phyloP scores from a whole-genome alignment of 2,888 invertebrate species.

The Thalpophila matura region DNA sequence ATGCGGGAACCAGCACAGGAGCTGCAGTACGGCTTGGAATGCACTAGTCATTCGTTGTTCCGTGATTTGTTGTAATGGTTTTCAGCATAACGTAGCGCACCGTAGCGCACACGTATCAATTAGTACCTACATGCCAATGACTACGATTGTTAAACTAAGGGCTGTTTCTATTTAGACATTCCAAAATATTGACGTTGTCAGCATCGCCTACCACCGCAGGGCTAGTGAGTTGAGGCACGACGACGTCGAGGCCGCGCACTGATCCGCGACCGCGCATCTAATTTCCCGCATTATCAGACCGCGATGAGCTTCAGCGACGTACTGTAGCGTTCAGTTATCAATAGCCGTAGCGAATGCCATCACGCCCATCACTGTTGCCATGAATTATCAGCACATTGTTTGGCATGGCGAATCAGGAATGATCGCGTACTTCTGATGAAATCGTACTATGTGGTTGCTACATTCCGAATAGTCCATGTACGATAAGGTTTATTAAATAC shows the following conservation, averaged over 20 bases:
- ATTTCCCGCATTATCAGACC: slow-evolving; percentile 46
- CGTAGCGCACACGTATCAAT: too few relatives aligned
- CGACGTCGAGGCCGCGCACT: slow-evolving; percentile 21
- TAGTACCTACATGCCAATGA: too few relatives aligned
- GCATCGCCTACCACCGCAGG: not conserved
- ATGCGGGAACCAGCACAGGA: too few relatives aligned
- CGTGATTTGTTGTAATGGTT: too few relatives aligned
- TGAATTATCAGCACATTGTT: slow-evolving; percentile 10
- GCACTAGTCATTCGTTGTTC: too few relatives aligned
- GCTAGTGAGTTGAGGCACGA: not conserved
- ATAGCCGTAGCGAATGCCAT: slow-evolving; percentile 25
- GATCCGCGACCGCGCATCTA: slow-evolving; percentile 21
- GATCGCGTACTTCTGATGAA: not conserved
- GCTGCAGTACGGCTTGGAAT: too few relatives aligned
- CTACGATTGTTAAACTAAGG: too few relatives aligned
- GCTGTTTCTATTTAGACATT: too few relatives aligned
- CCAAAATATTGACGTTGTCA: not conserved
- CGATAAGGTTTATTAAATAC: not conserved
- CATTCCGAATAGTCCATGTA: not conserved
- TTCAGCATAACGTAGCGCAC: too few relatives aligned
- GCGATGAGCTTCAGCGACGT: slow-evolving; percentile 4
- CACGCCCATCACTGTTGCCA: too few relatives aligned
- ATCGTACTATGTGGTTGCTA: not conserved
- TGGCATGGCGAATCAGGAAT: not conserved
- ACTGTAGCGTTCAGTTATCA: slow-evolving; percentile 19